Conservation (phyloP, 2,797 vertebrate species). For the Sebastes matsubarae region DNA sequence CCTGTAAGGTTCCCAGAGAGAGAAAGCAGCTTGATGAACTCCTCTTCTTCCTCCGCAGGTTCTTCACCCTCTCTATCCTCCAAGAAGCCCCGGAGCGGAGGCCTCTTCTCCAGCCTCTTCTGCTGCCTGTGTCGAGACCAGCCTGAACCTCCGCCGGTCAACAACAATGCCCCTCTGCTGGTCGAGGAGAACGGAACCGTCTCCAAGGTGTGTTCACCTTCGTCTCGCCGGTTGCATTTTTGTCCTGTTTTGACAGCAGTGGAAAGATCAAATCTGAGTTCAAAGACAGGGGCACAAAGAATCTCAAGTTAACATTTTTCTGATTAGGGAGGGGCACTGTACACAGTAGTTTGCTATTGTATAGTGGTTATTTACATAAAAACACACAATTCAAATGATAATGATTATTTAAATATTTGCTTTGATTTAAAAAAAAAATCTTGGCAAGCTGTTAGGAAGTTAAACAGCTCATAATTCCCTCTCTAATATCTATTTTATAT, state of each 20-base stretch:
- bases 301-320: too few relatives aligned
- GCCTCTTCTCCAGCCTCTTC: slow-evolving; percentile 89
- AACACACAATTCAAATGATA: too few relatives aligned
- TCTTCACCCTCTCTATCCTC: slow-evolving; percentile 78
- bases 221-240: neutral
- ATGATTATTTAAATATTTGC: too few relatives aligned
- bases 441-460: too few relatives aligned
- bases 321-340: too few relatives aligned
- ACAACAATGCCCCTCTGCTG: slow-evolving; percentile 91
- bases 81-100: slow-evolving; percentile 89
- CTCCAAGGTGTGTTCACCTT: slow-evolving; percentile 86
- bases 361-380: too few relatives aligned
- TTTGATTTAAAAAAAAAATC: too few relatives aligned
- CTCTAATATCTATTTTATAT: too few relatives aligned
- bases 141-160: slow-evolving; percentile 83
- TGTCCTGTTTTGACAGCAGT: neutral
- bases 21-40: neutral
- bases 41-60: slow-evolving; percentile 42
- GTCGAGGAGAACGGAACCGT: slow-evolving; percentile 93
- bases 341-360: too few relatives aligned
- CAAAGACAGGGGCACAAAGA: neutral
- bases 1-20: neutral
- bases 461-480: too few relatives aligned
- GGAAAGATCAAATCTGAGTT: neutral
- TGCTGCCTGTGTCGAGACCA: slow-evolving; percentile 92